Conservation (phyloP, 2,888 invertebrate species). For the Macaria liturata region DNA sequence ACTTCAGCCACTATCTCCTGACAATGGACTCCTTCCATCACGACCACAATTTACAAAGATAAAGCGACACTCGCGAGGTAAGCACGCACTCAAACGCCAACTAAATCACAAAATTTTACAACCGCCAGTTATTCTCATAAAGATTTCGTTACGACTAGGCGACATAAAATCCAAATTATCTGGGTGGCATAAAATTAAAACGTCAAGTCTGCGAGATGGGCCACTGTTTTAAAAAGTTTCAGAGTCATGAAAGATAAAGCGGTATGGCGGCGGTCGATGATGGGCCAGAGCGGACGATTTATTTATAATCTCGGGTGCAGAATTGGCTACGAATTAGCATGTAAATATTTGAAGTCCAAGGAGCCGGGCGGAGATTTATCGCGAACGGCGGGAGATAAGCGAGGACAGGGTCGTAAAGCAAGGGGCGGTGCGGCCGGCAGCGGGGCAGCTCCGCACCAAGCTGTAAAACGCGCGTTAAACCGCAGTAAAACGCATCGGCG, state of each 20-base stretch:
- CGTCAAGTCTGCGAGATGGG: conserved; percentile 56
- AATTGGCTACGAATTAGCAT: conserved; percentile 82
- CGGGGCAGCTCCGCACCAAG: conserved; percentile 64
- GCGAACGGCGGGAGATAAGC: conserved; percentile 75
- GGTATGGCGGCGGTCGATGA: conserved; percentile 59
- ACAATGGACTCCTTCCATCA: conserved; percentile 32
- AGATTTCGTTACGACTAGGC: conserved; percentile 52
- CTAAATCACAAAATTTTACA: conserved; percentile 45
- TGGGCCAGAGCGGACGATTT: conserved; percentile 70
- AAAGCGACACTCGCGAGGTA: conserved; percentile 27
- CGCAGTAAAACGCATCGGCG: conserved; percentile 80
- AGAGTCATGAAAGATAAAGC: conserved; percentile 77
- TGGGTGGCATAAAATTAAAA: conserved; percentile 71
- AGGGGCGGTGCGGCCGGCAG: conserved; percentile 47
- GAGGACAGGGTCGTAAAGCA: conserved; percentile 76
- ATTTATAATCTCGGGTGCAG: conserved; percentile 81
- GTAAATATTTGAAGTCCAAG: conserved; percentile 82
- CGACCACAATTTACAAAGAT: conserved; percentile 28
- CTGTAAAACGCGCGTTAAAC: conserved; percentile 82
- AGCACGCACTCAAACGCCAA: conserved; percentile 28
- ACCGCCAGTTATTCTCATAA: conserved; percentile 47
- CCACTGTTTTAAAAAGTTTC: conserved; percentile 70
- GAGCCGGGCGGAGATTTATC: conserved; percentile 79
- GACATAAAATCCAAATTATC: conserved; percentile 68
- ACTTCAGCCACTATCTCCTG: conserved; percentile 20